Percentiles rank a stretch among this genome's conserved stretches.
Conservation (phyloP, 2,797 vertebrate genomes). For the Sebastes itinus region DNA sequence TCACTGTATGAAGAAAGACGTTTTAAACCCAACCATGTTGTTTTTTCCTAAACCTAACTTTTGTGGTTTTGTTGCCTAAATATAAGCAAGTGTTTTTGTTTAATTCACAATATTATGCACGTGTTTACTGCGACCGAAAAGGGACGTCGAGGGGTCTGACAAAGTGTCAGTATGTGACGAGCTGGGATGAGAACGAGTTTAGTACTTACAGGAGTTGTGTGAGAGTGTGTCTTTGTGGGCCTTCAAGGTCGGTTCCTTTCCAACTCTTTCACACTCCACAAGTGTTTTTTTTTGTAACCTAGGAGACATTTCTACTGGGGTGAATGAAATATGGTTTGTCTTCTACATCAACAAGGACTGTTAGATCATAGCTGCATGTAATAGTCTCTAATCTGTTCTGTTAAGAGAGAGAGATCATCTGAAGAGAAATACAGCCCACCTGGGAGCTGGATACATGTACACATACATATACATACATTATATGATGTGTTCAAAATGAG, state of each 20-base stretch:
- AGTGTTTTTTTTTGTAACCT: constrained; percentile 23
- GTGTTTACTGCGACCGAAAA: no score
- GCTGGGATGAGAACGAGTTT: no score
- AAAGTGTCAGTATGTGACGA: no score
- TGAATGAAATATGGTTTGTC: background rate
- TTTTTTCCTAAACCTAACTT: no score
- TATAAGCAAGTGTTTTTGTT: no score
- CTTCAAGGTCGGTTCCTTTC: background rate
- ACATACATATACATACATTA: background rate
- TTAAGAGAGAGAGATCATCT: background rate
- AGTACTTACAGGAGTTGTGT: background rate
- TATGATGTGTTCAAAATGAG: background rate
- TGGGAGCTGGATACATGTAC: background rate
- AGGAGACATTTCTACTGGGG: background rate
- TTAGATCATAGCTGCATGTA: background rate
- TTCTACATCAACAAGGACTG: background rate
- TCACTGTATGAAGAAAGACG: no score
- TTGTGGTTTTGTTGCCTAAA: no score
- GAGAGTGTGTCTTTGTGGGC: background rate
- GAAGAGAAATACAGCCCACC: background rate
- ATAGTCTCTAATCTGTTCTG: background rate
- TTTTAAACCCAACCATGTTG: no score
- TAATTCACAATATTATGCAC: no score
- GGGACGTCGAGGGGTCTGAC: no score
- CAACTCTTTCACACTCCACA: background rate